A percentile compares a stretch with the other conserved stretches of the same genome.
Evolutionary conservation across 2,797 vertebrate species (phyloP).

Genomic region (Gadopsis marmoratus): DNA sequence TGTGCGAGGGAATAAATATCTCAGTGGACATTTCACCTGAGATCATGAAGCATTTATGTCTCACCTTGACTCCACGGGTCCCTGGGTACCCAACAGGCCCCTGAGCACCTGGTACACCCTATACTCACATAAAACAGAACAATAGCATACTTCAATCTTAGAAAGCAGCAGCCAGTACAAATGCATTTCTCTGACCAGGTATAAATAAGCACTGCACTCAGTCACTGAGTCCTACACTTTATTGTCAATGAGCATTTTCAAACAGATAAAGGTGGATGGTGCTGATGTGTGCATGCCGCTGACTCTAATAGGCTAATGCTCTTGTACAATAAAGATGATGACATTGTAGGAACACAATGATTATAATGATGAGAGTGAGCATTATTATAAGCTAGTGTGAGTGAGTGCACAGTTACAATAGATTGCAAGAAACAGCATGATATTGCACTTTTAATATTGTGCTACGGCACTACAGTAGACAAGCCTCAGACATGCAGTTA

Average conservation of each 20-base stretch:
- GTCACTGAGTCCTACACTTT: constrained; percentile 21
- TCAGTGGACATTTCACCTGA: constrained; percentile 32
- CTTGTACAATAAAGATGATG: constrained; percentile 49
- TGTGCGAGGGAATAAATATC: constrained; percentile 42
- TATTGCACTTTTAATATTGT: constrained; percentile 33
- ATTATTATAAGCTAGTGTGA: constrained; percentile 34
- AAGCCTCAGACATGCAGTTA: constrained; percentile 50
- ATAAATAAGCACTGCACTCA: constrained; percentile 22
- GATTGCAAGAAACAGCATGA: constrained; percentile 25
- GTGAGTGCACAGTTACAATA: constrained; percentile 32
- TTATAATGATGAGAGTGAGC: constrained; percentile 44
- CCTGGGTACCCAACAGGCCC: constrained; percentile 93
- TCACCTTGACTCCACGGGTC: constrained; percentile 94
- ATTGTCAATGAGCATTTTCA: constrained; percentile 8
- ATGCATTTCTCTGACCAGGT: constrained; percentile 17
- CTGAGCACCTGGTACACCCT: constrained; percentile 88
- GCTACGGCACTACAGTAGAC: not conserved
- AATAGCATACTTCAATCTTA: constrained; percentile 4
- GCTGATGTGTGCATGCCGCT: constrained; percentile 33
- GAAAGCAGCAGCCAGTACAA: constrained; percentile 12
- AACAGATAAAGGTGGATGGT: constrained; percentile 27
- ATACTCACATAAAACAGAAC: constrained; percentile 17
- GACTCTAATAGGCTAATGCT: constrained; percentile 48
- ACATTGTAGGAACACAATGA: constrained; percentile 34
- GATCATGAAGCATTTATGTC: constrained; percentile 50